These are phyloP conservation scores for Drosophila grimshawi DNA, from an alignment of 1,140 invertebrate genomes.

Conservation along the genomic window DNA sequence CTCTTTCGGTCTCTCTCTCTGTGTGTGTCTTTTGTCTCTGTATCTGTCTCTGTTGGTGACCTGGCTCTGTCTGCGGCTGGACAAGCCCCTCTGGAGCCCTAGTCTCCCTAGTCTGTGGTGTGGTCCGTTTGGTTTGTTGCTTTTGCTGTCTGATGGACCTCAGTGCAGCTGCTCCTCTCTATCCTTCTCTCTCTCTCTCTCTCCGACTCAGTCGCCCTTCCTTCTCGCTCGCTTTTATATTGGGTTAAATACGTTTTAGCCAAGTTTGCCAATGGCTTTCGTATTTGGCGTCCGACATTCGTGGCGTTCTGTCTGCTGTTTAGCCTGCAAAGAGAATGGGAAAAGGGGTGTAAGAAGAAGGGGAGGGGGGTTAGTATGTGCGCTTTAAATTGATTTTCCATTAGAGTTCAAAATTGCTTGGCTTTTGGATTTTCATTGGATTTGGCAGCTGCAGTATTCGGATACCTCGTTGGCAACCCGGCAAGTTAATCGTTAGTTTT, in stretches of 20 bases:
- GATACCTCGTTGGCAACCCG: constrained; percentile 34
- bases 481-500: constrained; percentile 75
- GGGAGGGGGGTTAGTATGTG: constrained; percentile 34
- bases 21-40: background rate
- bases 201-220: background rate
- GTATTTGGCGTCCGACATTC: constrained; percentile 75
- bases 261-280: constrained; percentile 80
- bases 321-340: constrained; percentile 53
- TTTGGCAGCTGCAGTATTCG: constrained; percentile 66
- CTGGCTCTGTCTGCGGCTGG: background rate
- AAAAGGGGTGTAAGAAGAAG: constrained; percentile 1
- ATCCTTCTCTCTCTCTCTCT: constrained; percentile 15
- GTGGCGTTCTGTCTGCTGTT: constrained; percentile 47
- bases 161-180: constrained; percentile 14
- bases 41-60: constrained; percentile 3
- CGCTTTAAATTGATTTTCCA: constrained; percentile 80
- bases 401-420: constrained; percentile 79
- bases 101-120: constrained; percentile 14
- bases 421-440: constrained; percentile 79
- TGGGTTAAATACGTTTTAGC: constrained; percentile 77
- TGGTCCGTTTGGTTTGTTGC: constrained; percentile 32
- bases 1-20: background rate
- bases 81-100: constrained; percentile 1
- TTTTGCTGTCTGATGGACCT: constrained; percentile 14
- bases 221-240: constrained; percentile 39